Base-by-base conservation (phyloP, 2,113 vertebrate species). In the Sinocyclocheilus maitianheensis region DNA sequence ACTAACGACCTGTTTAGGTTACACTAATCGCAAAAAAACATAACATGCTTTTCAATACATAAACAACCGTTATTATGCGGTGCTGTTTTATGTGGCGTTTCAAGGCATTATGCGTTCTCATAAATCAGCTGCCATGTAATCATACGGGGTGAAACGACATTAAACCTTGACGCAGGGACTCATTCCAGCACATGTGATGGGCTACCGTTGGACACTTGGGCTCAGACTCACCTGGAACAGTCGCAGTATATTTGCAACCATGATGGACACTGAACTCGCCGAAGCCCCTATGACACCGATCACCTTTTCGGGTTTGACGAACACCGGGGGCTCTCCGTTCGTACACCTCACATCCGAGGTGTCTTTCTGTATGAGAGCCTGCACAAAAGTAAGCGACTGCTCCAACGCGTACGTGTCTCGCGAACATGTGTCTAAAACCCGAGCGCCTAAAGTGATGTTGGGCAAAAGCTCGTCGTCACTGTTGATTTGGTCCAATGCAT, bases 401-500 rank as follows among this genome's bases (percentile, higher is more conserved):
- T 98, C 97, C 86, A 99, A 93, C 69, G 98, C 97, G 89, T 98
- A 97, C 91, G 97, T 98, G 95, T 99, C 97, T 90, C 96, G 94
- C 48, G 97, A 99, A 92, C 98, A 99, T 85, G 97, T 99, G 95
- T 99, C 98, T 91, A 99, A 91, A 91, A 99, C 95, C 86, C 97
- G 96, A 5, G 97, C 97, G 72, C 98, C 98, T 84, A 99, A 93
- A 12, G 97, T 99, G 76, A 99, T 95, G 87, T 98, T 98, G 91
- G 98, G 97, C 93, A 99, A 91, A 89, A 99, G 95, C 43, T 97
- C 96, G n/a, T 96, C 95, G 93, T 99, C 97, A 79, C 96, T 95
- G 95, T 99, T 99, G 92, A 99, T 98, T 94, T 97, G 97, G 92
- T 99, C 97, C 93, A 99, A 90, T n/a, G 98, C 98, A 89, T 96